Percentiles rank a stretch among this genome's conserved stretches.
Conservation (phyloP, 2,797 vertebrate species). For the Chaenodraco wilsoni region DNA sequence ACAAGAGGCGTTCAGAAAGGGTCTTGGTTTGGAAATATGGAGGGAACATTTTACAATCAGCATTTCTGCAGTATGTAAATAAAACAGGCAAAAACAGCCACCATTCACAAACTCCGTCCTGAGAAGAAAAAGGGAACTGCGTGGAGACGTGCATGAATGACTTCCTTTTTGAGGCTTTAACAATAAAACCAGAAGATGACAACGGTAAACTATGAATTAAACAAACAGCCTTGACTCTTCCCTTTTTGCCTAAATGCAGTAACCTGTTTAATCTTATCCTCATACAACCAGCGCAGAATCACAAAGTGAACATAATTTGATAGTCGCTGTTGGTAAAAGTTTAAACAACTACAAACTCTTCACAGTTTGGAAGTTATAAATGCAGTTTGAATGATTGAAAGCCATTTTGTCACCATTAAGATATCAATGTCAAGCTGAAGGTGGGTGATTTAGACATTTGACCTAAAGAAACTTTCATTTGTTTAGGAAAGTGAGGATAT, state of each 20-base stretch:
- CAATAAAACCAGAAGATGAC: conserved; percentile 49
- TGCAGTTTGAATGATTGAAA: no score
- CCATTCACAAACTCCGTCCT: conserved; percentile 41
- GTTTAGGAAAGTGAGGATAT: no score
- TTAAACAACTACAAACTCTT: no score
- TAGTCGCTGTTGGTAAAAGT: no score
- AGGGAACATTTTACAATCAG: conserved; percentile 26
- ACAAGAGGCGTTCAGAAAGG: conserved; percentile 36
- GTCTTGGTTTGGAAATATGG: conserved; percentile 28
- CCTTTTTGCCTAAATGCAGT: background rate
- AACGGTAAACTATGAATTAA: conserved; percentile 50
- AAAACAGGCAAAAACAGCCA: background rate
- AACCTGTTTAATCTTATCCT: no score
- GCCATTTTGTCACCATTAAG: no score
- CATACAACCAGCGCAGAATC: no score
- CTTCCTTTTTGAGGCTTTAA: conserved; percentile 46
- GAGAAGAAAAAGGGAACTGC: conserved; percentile 43
- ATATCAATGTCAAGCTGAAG: no score
- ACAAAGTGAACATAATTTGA: no score
- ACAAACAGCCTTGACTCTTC: background rate
- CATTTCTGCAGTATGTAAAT: conserved; percentile 11
- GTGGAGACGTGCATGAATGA: conserved; percentile 24
- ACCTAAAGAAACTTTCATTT: no score
- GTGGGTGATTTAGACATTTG: no score
- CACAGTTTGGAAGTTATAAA: no score